These are phyloP conservation scores for Thermophis baileyi DNA, from an alignment of 2,113 vertebrate genomes.

Conservation along the genomic window DNA sequence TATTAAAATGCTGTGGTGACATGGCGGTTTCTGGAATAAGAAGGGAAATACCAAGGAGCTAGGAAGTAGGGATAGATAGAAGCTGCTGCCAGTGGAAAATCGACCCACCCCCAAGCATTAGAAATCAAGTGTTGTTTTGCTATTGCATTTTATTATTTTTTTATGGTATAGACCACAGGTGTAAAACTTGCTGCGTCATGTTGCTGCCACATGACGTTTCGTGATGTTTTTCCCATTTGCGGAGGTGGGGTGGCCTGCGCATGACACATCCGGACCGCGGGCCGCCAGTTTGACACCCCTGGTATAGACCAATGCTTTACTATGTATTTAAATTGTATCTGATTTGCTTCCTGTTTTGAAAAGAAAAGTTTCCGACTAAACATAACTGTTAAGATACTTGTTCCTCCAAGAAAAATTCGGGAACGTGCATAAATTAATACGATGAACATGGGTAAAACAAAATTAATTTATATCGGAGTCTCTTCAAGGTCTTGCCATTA, in stretches of 20 bases:
- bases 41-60: not conserved
- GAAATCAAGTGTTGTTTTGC: not conserved
- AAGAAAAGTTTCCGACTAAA: not conserved
- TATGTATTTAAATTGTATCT: not conserved
- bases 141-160: not conserved
- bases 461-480: not conserved
- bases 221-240: too few relatives aligned
- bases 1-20: not conserved
- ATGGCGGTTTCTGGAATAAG: not conserved
- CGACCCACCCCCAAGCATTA: not conserved
- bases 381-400: not conserved
- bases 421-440: not conserved
- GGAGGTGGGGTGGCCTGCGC: too few relatives aligned
- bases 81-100: not conserved
- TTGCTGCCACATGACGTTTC: too few relatives aligned
- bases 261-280: too few relatives aligned
- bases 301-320: not conserved
- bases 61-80: not conserved
- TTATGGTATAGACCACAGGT: not conserved
- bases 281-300: too few relatives aligned
- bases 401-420: not conserved
- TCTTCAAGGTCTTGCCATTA: not conserved
- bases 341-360: not conserved
- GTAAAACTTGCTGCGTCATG: too few relatives aligned
- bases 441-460: not conserved